These are phyloP conservation scores for Holacanthus passer DNA, from an alignment of 2,113 vertebrate species.

Conservation along the genomic window DNA sequence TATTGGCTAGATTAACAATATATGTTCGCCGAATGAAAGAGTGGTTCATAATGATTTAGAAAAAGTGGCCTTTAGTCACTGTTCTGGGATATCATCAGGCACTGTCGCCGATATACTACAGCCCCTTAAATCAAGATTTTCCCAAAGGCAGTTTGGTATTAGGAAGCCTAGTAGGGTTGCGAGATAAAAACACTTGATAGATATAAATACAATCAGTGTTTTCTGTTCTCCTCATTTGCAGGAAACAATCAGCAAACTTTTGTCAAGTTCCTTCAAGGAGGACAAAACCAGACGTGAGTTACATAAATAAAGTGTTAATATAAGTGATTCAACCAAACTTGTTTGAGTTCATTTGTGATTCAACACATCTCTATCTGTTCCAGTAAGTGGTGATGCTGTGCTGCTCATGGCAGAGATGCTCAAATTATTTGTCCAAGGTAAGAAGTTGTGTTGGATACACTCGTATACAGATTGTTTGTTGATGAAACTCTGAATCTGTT, in stretches of 20 bases:
- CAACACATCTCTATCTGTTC: neutral
- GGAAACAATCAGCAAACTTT: slow-evolving; percentile 80
- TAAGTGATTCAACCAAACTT: neutral
- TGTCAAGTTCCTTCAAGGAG: slow-evolving; percentile 80
- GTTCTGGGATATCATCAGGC: fast-evolving
- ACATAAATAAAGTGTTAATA: neutral
- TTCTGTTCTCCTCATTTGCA: slow-evolving; percentile 38
- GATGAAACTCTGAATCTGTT: neutral
- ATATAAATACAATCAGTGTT: too few species aligned
- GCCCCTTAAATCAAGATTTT: neutral
- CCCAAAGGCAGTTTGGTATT: neutral
- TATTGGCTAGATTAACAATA: neutral
- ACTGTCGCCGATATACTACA: too few species aligned
- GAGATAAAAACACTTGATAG: neutral
- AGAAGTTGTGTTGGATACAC: neutral
- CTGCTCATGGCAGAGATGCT: slow-evolving; percentile 83
- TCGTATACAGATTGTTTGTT: neutral
- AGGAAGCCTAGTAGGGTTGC: neutral
- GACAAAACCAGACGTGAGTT: slow-evolving; percentile 83
- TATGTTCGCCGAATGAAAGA: slow-evolving; percentile 25
- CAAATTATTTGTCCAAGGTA: slow-evolving; percentile 84
- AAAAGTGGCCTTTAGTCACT: fast-evolving
- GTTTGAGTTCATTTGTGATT: neutral
- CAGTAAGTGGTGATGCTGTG: slow-evolving; percentile 78
- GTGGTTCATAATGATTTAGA: neutral